phyloP scores from a whole-genome alignment of 2,888 invertebrate genomes.

The Amiota mariae region DNA sequence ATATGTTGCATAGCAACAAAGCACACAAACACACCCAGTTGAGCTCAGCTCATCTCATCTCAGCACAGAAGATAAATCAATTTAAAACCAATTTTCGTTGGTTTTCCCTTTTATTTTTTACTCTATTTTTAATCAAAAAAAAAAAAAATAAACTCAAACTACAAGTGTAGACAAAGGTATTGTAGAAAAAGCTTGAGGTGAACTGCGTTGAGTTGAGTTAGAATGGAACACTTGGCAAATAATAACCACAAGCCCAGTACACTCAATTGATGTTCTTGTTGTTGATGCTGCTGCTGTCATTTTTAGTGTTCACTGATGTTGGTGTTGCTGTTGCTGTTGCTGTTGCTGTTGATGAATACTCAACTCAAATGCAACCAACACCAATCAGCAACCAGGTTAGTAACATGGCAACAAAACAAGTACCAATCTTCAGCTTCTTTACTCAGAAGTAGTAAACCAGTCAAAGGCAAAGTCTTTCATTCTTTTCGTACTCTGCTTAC shows the following conservation, averaged over 20 bases:
- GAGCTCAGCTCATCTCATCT: conserved; percentile 12
- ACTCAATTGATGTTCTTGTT: not conserved
- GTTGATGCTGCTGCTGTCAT: not conserved
- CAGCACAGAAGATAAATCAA: conserved; percentile 60
- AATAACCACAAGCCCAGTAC: conserved; percentile 23
- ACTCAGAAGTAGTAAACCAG: conserved; percentile 4
- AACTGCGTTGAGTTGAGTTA: not conserved
- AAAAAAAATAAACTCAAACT: conserved; percentile 5
- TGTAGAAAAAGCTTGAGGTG: conserved; percentile 28
- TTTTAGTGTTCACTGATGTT: not conserved
- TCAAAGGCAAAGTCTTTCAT: not conserved
- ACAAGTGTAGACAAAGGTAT: conserved; percentile 42
- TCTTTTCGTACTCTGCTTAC: not conserved
- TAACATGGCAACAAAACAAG: not conserved
- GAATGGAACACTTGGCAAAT: conserved; percentile 5
- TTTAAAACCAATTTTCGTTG: conserved; percentile 64
- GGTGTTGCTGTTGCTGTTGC: not conserved
- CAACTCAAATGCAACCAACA: not conserved
- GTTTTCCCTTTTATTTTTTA: conserved; percentile 37
- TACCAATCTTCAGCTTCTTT: not conserved
- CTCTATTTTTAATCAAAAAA: not conserved
- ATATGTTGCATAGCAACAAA: no score
- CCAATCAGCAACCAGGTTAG: no score
- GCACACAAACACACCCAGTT: not conserved
- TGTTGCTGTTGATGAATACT: not conserved